Evolutionary conservation across 2,888 invertebrate genomes (phyloP), one percentile per base, ranked within the genome.

Genomic region (Azorinus chamasolen): DNA sequence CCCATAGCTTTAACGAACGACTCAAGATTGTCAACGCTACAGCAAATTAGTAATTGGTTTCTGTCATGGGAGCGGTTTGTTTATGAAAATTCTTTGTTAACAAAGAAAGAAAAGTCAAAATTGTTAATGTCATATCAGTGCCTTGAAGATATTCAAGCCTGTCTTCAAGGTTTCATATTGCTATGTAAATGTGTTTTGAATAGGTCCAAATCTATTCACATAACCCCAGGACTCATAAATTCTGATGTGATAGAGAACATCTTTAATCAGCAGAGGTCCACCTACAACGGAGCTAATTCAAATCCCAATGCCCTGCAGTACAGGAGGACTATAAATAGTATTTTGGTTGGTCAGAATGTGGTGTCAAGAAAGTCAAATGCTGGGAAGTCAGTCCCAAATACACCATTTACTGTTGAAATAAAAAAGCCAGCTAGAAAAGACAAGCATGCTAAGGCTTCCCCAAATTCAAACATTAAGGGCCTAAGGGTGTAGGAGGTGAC

Each of bases 231-330:
- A n/a, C n/a, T n/a, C n/a, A n/a, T n/a, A n/a, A n/a, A n/a, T n/a
- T n/a, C n/a, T n/a, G n/a, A n/a, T n/a, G n/a, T n/a, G n/a, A n/a
- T n/a, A n/a, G n/a, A n/a, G n/a, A n/a, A n/a, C n/a, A n/a, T n/a
- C n/a, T n/a, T n/a, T n/a, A n/a, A n/a, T n/a, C n/a, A n/a, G n/a
- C n/a, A 76, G 41, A 24, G 79, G 12, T 64, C 79, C 1, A 73
- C 77, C 14, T 79, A 71, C 46, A 70, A 83, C 63, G 79, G 74
- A 14, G 79, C 83, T 20, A 73, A 79, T 46, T 43, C 72, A 1
- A 83, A 83, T 39, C 79, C 79, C n/a, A 77, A 62, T 71, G 75
- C 55, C 22, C 43, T 79, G 14, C 69, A 75, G 27, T 79, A 82
- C 50, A 41, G 43, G 12, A 41, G 46, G 25, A 50, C 63, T 12